Evolutionary conservation across 2,113 vertebrate species (phyloP), one percentile per base, ranked within the genome.

Genomic region (Catharus bicknelli): DNA sequence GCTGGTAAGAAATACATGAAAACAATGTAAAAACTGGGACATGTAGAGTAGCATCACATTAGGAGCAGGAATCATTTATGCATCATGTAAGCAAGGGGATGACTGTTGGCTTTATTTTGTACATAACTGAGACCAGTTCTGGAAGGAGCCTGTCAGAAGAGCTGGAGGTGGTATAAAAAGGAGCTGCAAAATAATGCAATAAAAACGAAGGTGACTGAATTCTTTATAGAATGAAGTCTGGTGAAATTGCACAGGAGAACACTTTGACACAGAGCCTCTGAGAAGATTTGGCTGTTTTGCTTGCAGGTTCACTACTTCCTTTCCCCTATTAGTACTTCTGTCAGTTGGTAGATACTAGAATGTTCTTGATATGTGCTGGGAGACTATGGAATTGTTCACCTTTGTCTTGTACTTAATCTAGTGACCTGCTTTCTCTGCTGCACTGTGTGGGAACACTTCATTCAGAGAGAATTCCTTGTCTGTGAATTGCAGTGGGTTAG

Each of bases 31-130:
- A 34, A 67, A 6, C 10, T 83, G 17, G 40, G 13, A 36, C 21
- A 21, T 0, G 0, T 27, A 45, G 36, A 7, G 55, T 72, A 67
- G 21, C 12, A 17, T 76, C 14, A 22, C 0, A 1, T 42, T 45
- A 57, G 27, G 45, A 83, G 36, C 26, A 76, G 34, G 32, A 90
- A 18, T 63, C 61, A 45, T 4, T 72, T 55, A 1, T 0, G 21
- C 11, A 15, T 51, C 2, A 1, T 10, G 18, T 75, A 36, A 84
- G 25, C 29, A 45, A 40, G 45, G 16, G n/a, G 7, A 14, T 57
- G 36, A 17, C 15, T 83, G 1, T 47, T 54, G 22, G 21, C 57
- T 81, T 88, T 78, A 16, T 43, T 34, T 80, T 43, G 5, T 42
- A 25, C 4, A 0, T 48, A 67, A 15, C 5, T 78, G 34, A 89